These are phyloP conservation scores for Herpailurus yagouaroundi DNA, from an alignment of 2,113 vertebrate genomes.

Conservation along the genomic window DNA sequence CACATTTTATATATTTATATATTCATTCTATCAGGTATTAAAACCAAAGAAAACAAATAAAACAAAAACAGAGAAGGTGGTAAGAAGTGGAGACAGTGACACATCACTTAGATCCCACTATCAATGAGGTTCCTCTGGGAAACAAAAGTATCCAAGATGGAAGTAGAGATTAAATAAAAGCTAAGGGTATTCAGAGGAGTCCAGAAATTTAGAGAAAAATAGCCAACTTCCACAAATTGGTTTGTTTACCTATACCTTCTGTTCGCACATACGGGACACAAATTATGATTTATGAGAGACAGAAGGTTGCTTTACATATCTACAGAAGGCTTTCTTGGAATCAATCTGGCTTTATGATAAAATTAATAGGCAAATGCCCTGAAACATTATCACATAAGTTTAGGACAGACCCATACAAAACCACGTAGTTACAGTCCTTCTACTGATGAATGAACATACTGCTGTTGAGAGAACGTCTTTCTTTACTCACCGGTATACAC, in stretches of 20 bases:
- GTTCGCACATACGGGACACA: conserved; percentile 75
- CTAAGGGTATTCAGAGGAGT: neutral
- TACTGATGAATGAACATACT: neutral
- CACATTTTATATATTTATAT: neutral
- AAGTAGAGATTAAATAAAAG: neutral
- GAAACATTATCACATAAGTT: neutral
- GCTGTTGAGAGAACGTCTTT: neutral
- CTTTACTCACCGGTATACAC: neutral
- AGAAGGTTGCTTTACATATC: conserved; percentile 76
- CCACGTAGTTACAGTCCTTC: neutral
- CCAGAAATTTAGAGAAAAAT: conserved; percentile 44
- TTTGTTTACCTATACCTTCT: conserved; percentile 80
- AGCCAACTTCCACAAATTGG: conserved; percentile 62
- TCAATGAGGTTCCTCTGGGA: neutral
- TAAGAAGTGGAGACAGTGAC: neutral
- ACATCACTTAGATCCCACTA: neutral
- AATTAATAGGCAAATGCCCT: conserved; percentile 32
- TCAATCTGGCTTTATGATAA: conserved; percentile 55
- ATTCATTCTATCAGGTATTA: neutral
- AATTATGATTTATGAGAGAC: conserved; percentile 77
- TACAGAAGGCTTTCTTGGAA: conserved; percentile 62
- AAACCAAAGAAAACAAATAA: neutral
- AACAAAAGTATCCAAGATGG: neutral
- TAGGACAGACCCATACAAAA: neutral
- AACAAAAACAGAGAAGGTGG: neutral